phyloP scores from a whole-genome alignment of 2,113 vertebrate species.

The Strix uralensis region DNA sequence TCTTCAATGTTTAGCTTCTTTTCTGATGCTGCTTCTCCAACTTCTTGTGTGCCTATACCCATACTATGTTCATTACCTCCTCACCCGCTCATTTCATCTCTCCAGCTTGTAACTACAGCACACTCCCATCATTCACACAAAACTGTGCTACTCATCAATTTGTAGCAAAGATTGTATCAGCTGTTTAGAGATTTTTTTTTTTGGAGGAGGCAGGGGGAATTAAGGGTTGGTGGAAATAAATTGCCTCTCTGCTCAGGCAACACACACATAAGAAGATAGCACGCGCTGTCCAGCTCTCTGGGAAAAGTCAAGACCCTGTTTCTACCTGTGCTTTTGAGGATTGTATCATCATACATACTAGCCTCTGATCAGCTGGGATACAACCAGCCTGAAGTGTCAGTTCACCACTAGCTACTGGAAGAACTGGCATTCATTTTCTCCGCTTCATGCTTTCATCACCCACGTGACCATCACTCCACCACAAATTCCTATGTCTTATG shows the following conservation, averaged over 20 bases:
- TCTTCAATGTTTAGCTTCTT: neutral
- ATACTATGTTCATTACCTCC: neutral
- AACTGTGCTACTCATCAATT: neutral
- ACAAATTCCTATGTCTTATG: slow-evolving; percentile 14
- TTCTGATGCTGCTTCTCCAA: neutral
- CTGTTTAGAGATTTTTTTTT: neutral
- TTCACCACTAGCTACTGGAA: neutral
- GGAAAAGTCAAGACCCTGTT: neutral
- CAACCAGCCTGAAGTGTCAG: neutral
- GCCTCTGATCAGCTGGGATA: neutral
- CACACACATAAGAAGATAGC: rapidly evolving
- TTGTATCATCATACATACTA: neutral
- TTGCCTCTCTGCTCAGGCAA: neutral
- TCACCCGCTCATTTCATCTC: neutral
- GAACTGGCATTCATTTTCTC: slow-evolving; percentile 7
- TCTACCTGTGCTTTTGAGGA: neutral
- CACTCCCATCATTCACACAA: neutral
- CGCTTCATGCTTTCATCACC: slow-evolving; percentile 26
- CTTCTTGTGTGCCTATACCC: neutral
- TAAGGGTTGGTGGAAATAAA: neutral
- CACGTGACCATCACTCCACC: neutral
- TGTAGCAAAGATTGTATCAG: neutral
- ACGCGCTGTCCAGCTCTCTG: neutral
- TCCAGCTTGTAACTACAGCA: neutral
- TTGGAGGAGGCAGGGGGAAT: neutral